A percentile compares a stretch with the other conserved stretches of the same genome.
Conservation (phyloP, 2,888 invertebrate species). For the Trypoxylon attenuatum region DNA sequence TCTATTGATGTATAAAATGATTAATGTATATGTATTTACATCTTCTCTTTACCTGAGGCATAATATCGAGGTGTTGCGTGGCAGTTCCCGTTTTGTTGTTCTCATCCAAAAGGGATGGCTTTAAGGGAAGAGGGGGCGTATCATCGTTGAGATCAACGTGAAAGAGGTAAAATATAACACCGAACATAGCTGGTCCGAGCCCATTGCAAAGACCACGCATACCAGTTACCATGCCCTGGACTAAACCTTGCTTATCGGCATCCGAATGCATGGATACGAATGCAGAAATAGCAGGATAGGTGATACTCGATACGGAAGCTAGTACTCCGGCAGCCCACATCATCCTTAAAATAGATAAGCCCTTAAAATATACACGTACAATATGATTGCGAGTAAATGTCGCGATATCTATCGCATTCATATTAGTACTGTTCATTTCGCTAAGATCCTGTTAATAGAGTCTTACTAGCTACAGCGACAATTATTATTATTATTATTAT, state of each 20-base stretch:
- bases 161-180: constrained; percentile 98
- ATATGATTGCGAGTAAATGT: neutral
- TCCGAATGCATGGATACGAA: constrained; percentile 98
- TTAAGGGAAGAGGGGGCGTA: constrained; percentile 62
- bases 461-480: too few relatives aligned
- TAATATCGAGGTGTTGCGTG: constrained; percentile 75
- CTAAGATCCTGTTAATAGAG: too few relatives aligned
- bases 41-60: constrained; percentile 74
- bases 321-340: constrained; percentile 99
- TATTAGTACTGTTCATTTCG: too few relatives aligned
- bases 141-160: constrained; percentile 96
- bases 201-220: constrained; percentile 99
- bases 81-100: constrained; percentile 73
- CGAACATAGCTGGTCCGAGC: constrained; percentile 98
- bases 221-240: constrained; percentile 99
- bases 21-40: neutral
- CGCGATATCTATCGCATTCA: too few relatives aligned
- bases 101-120: constrained; percentile 73
- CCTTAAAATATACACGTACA: constrained; percentile 1
- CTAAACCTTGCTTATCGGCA: constrained; percentile 97
- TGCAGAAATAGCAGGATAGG: constrained; percentile 99
- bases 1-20: neutral
- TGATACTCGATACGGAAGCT: constrained; percentile 96
- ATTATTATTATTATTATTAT: neutral
- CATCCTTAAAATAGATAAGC: constrained; percentile 80